phyloP scores from a whole-genome alignment of 2,888 invertebrate species.

The Lasioglossum oenotherae region DNA sequence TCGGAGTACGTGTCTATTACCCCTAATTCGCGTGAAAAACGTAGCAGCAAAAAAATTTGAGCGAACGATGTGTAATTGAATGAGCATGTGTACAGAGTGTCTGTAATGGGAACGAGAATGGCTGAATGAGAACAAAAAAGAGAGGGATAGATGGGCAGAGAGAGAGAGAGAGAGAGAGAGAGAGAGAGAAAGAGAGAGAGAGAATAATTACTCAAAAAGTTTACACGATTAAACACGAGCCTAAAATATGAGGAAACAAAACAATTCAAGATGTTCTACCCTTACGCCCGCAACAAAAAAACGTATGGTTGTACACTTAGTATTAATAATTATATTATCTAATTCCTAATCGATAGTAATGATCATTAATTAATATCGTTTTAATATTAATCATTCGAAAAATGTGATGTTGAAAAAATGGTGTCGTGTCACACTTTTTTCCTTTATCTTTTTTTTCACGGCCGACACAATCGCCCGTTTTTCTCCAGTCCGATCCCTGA shows the following conservation, averaged over 20 bases:
- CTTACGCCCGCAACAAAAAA: constrained; percentile 67
- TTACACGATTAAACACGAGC: constrained; percentile 68
- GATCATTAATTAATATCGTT: constrained; percentile 82
- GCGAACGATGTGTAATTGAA: neutral
- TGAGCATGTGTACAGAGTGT: neutral
- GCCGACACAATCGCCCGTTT: constrained; percentile 36
- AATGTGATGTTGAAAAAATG: constrained; percentile 81
- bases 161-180: constrained; percentile 14
- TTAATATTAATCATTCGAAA: constrained; percentile 83
- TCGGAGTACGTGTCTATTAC: constrained; percentile 51
- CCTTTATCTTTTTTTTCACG: constrained; percentile 25
- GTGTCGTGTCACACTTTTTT: constrained; percentile 52
- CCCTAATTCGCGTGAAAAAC: constrained; percentile 55
- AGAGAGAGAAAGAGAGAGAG: constrained; percentile 37
- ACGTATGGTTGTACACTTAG: constrained; percentile 84
- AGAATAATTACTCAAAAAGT: constrained; percentile 48
- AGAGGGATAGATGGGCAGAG: neutral
- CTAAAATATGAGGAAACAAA: constrained; percentile 73
- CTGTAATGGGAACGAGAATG: constrained; percentile 1
- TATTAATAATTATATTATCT: constrained; percentile 83
- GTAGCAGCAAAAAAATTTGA: constrained; percentile 30
- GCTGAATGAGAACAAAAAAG: constrained; percentile 1
- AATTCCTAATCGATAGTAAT: constrained; percentile 83
- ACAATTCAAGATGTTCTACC: constrained; percentile 76
- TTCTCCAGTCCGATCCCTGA: constrained; percentile 32